Conservation (phyloP, 1,140 invertebrate genomes). For the Proales similis region DNA sequence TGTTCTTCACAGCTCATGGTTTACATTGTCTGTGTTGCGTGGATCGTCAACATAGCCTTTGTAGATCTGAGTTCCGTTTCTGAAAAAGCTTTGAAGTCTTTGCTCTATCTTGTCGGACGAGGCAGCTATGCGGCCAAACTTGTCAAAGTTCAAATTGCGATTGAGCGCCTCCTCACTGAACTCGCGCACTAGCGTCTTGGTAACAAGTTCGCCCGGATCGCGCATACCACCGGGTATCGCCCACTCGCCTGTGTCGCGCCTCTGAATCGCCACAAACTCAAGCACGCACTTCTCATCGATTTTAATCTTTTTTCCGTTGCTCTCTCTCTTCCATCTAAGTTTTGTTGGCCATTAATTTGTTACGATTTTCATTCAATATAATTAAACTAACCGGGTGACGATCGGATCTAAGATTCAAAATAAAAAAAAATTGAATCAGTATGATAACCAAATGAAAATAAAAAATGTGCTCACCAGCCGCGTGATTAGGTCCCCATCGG, state of each 20-base stretch:
- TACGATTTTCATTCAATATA: neutral
- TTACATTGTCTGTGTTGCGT: conserved; percentile 54
- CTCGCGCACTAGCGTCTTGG: conserved; percentile 68
- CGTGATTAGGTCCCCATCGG: conserved; percentile 83
- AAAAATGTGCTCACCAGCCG: conserved; percentile 61
- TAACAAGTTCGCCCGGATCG: conserved; percentile 72
- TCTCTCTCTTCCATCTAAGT: conserved; percentile 46
- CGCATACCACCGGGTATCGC: conserved; percentile 85
- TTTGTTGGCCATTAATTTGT: neutral
- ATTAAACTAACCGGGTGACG: conserved; percentile 57
- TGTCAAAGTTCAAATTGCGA: conserved; percentile 39
- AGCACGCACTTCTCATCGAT: conserved; percentile 58
- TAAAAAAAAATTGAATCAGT: neutral
- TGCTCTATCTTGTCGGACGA: neutral
- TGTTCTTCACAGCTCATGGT: conserved; percentile 38
- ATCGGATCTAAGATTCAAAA: conserved; percentile 54
- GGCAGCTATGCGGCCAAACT: conserved; percentile 9
- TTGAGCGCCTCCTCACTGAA: conserved; percentile 83
- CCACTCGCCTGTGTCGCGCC: conserved; percentile 74
- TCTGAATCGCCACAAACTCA: conserved; percentile 78
- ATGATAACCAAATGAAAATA: neutral
- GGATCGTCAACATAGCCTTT: conserved; percentile 51
- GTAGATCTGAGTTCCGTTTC: conserved; percentile 27
- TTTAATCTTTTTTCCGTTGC: conserved; percentile 57
- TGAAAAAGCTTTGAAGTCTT: conserved; percentile 13